These are phyloP conservation scores for Microctenopoma stevenorrisi DNA, from an alignment of 2,797 vertebrate genomes.

Conservation along the genomic window DNA sequence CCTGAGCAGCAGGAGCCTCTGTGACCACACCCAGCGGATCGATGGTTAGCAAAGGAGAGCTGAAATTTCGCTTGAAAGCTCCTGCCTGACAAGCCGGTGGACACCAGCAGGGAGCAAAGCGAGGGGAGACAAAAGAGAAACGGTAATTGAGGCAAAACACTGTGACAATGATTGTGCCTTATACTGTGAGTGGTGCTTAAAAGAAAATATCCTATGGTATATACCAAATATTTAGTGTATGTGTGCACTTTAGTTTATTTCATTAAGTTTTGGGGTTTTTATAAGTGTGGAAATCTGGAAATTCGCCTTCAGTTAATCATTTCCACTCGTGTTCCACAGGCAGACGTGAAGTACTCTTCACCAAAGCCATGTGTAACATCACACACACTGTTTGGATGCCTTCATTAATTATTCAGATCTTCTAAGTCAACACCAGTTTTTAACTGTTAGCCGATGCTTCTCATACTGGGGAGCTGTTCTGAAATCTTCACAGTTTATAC, in stretches of 20 bases:
- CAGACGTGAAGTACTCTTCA: background rate
- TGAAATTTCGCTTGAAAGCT: slow-evolving; percentile 92
- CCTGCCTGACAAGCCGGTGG: slow-evolving; percentile 76
- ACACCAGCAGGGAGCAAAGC: slow-evolving; percentile 9
- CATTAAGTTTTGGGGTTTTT: too few species aligned
- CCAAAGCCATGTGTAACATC: background rate
- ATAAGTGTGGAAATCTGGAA: too few species aligned
- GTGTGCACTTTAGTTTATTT: too few species aligned
- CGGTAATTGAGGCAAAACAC: slow-evolving; percentile 21
- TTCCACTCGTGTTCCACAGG: background rate
- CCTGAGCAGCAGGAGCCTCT: slow-evolving; percentile 84
- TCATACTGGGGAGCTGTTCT: too few species aligned
- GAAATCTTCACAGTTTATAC: too few species aligned
- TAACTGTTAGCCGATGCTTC: background rate
- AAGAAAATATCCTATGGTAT: too few species aligned
- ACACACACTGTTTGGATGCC: background rate
- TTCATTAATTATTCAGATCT: background rate
- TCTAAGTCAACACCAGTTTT: background rate
- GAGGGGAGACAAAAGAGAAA: slow-evolving; percentile 19
- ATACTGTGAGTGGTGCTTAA: too few species aligned
- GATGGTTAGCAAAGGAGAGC: slow-evolving; percentile 89
- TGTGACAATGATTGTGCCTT: background rate
- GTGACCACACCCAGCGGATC: slow-evolving; percentile 82
- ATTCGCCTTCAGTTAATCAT: too few species aligned
- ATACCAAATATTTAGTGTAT: too few species aligned